A percentile compares a stretch with the other conserved stretches of the same genome.
These are phyloP conservation scores for Spilogale gracilis DNA, from an alignment of 2,113 vertebrate genomes.

Conservation along the genomic window DNA sequence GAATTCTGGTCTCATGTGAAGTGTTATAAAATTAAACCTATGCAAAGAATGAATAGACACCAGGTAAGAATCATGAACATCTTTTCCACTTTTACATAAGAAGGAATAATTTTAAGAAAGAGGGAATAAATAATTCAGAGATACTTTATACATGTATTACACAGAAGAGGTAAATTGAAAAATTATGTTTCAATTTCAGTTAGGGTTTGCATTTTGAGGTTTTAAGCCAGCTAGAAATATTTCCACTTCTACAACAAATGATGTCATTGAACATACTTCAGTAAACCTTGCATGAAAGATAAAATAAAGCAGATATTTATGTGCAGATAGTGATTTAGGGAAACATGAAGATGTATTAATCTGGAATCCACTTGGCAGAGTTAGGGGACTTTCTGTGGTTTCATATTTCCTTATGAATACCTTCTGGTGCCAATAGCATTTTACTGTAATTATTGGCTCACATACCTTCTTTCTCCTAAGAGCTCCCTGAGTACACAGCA, in stretches of 20 bases:
- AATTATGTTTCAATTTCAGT: slow-evolving; percentile 41
- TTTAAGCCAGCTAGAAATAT: slow-evolving; percentile 63
- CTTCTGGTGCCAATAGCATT: background rate
- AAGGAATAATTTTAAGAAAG: background rate
- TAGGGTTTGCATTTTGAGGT: slow-evolving; percentile 45
- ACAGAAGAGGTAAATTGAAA: background rate
- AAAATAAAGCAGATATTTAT: slow-evolving; percentile 64
- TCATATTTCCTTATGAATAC: background rate
- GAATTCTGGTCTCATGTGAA: background rate
- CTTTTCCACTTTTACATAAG: slow-evolving; percentile 1
- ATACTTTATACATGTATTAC: slow-evolving; percentile 14
- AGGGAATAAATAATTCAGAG: slow-evolving; percentile 41
- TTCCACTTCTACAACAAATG: slow-evolving; percentile 66
- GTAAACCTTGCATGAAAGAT: slow-evolving; percentile 62
- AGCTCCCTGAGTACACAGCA: background rate
- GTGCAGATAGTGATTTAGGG: slow-evolving; percentile 74
- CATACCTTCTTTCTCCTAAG: background rate
- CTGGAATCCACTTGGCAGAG: background rate
- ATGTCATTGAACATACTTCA: slow-evolving; percentile 70
- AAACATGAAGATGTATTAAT: slow-evolving; percentile 51
- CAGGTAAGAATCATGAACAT: background rate
- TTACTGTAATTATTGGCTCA: background rate
- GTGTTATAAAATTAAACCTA: slow-evolving; percentile 33
- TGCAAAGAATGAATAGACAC: background rate
- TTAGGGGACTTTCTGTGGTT: background rate